Evolutionary conservation across 2,888 invertebrate genomes (phyloP).

Genomic region (Tachina lurida): DNA sequence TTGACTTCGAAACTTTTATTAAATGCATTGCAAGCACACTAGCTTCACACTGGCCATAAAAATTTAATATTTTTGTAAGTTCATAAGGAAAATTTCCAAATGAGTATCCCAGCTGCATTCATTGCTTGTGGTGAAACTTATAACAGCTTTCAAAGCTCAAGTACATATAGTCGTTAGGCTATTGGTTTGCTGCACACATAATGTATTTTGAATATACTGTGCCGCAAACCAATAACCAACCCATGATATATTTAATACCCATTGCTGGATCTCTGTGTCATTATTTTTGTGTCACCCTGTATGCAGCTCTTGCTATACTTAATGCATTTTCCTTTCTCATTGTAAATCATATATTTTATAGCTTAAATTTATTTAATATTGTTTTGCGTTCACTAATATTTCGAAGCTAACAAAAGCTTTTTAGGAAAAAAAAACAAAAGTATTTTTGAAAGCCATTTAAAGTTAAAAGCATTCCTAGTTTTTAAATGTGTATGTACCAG

Average conservation of each 20-base stretch:
- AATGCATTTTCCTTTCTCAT: background rate
- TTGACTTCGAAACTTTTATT: constrained; percentile 53
- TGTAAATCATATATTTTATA: constrained; percentile 12
- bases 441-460: constrained; percentile 1
- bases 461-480: background rate
- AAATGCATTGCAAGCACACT: constrained; percentile 2
- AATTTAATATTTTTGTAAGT: background rate
- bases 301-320: background rate
- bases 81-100: too few species aligned
- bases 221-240: too few species aligned
- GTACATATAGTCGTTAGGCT: too few species aligned
- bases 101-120: too few species aligned
- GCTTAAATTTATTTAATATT: background rate
- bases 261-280: background rate
- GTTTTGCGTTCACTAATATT: background rate
- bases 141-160: too few species aligned
- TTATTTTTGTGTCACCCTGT: background rate
- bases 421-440: background rate
- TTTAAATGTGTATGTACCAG: background rate
- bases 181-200: too few species aligned
- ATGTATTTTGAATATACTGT: too few species aligned
- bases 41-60: constrained; percentile 10
- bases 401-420: constrained; percentile 15
- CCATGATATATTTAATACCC: too few species aligned
- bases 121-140: too few species aligned